Base-by-base conservation (phyloP, 2,888 invertebrate genomes). In the Fissipunctia ypsillon region DNA sequence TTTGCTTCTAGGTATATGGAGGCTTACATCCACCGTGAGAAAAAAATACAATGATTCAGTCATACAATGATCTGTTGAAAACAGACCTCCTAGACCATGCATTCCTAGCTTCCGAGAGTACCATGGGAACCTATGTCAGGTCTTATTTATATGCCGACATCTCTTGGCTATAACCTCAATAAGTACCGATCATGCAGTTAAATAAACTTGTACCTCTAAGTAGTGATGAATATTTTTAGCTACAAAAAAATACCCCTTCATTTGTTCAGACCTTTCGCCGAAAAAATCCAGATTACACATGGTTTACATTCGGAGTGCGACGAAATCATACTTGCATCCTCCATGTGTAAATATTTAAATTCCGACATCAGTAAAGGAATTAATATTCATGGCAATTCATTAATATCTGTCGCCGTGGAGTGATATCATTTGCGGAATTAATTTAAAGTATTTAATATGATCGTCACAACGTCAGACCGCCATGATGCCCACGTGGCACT, bases 361-460 rank as follows among this genome's bases (percentile, higher is more conserved):
- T 43, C 31, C 48, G 10, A 60, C 68, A 61, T 61, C 67, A 45
- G 31, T 52, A 52, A 52, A 60, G 60, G 57, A 52, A 70, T 83
- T 78, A 72, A 84, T 80, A 80, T 80, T 63, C 72, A 67, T 69
- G 61, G 31, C 25, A 71, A 80, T 87, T 75, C 80, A 85, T 84
- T 84, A 82, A 82, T 73, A 73, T 67, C 71, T 59, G 74, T 80
- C 77, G 41, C 35, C 71, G 60, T 56, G n/a, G 60, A 60, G 63
- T 63, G 63, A 78, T 76, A 65, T 72, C 59, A 82, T 86, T 83
- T 80, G 74, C 71, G 38, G 70, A 84, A 85, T 79, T 82, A 80
- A 81, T 81, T 76, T 69, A 69, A 81, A 81, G 61, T 76, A 69
- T 57, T 48, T 84, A 61, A 78, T 78, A 60, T 43, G 68, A 31